Base-by-base conservation (phyloP, 1,140 invertebrate genomes). In the Anagrus nilaparvatae region DNA sequence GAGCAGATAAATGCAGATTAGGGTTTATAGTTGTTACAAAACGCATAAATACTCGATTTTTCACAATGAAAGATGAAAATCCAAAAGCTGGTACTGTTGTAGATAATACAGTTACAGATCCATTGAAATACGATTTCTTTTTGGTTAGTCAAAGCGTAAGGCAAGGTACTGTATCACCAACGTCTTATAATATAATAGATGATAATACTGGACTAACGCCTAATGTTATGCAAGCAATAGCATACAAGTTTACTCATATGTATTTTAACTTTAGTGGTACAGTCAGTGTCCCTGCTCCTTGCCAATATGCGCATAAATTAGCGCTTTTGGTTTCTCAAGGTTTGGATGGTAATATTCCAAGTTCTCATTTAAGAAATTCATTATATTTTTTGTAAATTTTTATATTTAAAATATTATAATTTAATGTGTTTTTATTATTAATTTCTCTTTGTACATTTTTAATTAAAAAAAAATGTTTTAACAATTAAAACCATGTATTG, bases 51-150 rank as follows among this genome's bases (percentile, higher is more conserved):
- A 82, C 81, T 0, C 60, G 80, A 1, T 65, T 84, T 9, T 85
- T 86, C 49, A 23, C 58, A 5, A 20, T 17, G 4, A 43, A 35
- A 0, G 7, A 24, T 0, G 50, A 37, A n/a, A 95, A 95, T 66
- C 89, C 91, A 0, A 64, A 66, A 1, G 80, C 91, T 3, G 91
- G 91, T 12, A 91, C 88, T 0, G 73, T 94, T 12, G 78, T 91
- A 1, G 91, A 96, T 59, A 80, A 87, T 49, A 79, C 10, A 72
- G 30, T 95, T 2, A 95, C 90, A 0, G 56, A 80, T 33, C 82
- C 82, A 0, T 77, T 89, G 31, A 74, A 84, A 8, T 86, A 81
- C 44, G 87, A 91, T 53, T 91, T 87, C 57, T 90, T 75, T 55
- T 55, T 90, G 4, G 76, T 90, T 0, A 77, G 76, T 1, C 87